Percentiles rank a stretch among this genome's conserved stretches.
phyloP scores from a whole-genome alignment of 2,888 invertebrate species.

The Cantharis rustica region DNA sequence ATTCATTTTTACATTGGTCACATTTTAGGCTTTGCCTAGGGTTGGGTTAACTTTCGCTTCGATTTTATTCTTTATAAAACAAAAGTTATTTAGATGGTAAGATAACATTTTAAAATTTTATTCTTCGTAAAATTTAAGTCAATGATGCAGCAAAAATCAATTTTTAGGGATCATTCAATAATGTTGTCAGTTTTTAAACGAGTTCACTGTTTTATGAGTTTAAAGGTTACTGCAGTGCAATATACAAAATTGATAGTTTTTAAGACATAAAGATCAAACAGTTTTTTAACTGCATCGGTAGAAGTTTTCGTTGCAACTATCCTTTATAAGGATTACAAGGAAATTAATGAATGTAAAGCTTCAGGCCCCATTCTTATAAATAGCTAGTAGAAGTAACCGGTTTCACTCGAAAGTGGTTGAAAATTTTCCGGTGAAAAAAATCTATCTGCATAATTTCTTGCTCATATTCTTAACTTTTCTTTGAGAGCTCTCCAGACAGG shows the following conservation, averaged over 20 bases:
- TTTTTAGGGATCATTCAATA: background rate
- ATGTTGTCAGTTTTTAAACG: background rate
- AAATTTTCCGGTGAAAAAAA: too few relatives aligned
- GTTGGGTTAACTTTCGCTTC: background rate
- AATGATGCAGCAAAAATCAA: background rate
- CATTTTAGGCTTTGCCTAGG: background rate
- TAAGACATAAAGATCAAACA: too few relatives aligned
- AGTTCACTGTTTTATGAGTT: background rate
- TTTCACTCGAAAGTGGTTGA: too few relatives aligned
- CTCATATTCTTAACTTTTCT: too few relatives aligned
- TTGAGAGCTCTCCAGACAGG: too few relatives aligned
- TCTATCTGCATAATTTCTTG: too few relatives aligned
- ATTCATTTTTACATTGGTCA: conserved; percentile 4
- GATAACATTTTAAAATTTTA: background rate
- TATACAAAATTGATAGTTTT: background rate
- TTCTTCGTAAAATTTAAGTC: background rate
- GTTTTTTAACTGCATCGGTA: too few relatives aligned
- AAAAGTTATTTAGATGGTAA: background rate
- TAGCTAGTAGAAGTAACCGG: too few relatives aligned
- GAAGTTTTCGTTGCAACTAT: background rate
- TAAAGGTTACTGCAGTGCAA: background rate
- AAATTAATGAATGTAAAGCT: too few relatives aligned
- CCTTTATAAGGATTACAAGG: too few relatives aligned
- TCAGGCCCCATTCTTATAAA: too few relatives aligned
- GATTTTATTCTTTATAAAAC: background rate